Base-by-base conservation (phyloP, 2,888 invertebrate species). In the Metellina segmentata region DNA sequence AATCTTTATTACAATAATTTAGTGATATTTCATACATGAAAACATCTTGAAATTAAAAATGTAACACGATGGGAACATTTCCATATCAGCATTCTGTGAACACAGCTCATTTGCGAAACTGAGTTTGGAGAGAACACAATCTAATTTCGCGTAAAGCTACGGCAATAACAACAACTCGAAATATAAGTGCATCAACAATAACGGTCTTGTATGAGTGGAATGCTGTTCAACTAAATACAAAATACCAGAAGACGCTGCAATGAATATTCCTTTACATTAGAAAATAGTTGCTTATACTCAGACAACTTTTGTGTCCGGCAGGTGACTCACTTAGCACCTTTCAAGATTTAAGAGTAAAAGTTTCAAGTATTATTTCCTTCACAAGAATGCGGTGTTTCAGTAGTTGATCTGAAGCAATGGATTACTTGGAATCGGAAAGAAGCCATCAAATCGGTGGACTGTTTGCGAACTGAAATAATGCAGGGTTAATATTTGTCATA, bases 1-100 rank as follows among this genome's bases (percentile, higher is more conserved):
- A 34, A 19, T 20, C 34, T 79, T 79, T 79, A 79, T 79, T 13
- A 52, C 79, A 79, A 79, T 53, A 53, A 53, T 79, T 78, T 79
- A 61, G 9, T 53, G 61, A 79, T n/a, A 51, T 79, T 61, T 61
- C 16, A 61, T 61, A 61, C 61, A 61, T 9, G 61, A 61, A 7
- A 61, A 61, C 61, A 9, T 61, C 53, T 61, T 20, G 20, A 79
- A 61, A 79, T 79, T 61, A 79, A 61, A 52, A 79, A 79, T 53
- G 51, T 9, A 79, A 61, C n/a, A 61, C 20, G 53, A 79, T 79
- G 34, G 7, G 51, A 79, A 20, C 61, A 53, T 52, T 78, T 78
- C n/a, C 4, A 52, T n/a, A n/a, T 51, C n/a, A 61, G 7, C 34
- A 34, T 34, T 34, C 34, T 34, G 61, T 61, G 61, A 16, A 16